Evolutionary conservation across 2,888 invertebrate genomes (phyloP), one percentile per base, ranked within the genome.

Genomic region (Chloroclysta siterata): DNA sequence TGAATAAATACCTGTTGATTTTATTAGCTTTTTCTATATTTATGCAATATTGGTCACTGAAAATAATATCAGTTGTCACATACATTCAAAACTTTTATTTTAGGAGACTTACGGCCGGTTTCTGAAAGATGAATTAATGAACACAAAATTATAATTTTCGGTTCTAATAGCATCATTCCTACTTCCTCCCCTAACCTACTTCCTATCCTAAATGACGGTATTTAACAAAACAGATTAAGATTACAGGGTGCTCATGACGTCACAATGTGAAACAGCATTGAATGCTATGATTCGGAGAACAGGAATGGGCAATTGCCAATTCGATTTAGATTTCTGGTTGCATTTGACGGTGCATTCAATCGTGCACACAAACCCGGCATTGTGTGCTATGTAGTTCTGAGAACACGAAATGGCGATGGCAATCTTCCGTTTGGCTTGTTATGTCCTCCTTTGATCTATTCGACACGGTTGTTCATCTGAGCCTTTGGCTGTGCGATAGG

Each of bases 301-400:
- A 39, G 48, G 39, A 52, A 39, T 29, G n/a, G 33, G 52, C 39
- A 52, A 56, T 56, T 39, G 55, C 10, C 36, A 14, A 48, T 39
- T 47, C 48, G 33, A 56, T 56, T 48, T 28, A 39, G 47, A 56
- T 39, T 46, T 39, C 47, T 36, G 14, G 47, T 56, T 39, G 55
- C 36, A 48, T 56, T 48, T 39, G 39, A 11, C 48, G 48, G 41
- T 56, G 56, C 56, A 41, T 56, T 56, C 56, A 41, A 48, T 41
- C 56, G 56, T 15, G 39, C 39, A 56, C 48, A 56, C 56, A 41
- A 41, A 56, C 41, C 48, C 56, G 14, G 56, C 56, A 41, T 50
- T 56, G 48, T 50, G 39, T 39, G 22, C 22, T 56, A 48, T 50
- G 47, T 47, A 55, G 36, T 39, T 41, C n/a, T 10, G 39, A 14